phyloP scores from a whole-genome alignment of 2,888 invertebrate species.

The Harmothoe impar region DNA sequence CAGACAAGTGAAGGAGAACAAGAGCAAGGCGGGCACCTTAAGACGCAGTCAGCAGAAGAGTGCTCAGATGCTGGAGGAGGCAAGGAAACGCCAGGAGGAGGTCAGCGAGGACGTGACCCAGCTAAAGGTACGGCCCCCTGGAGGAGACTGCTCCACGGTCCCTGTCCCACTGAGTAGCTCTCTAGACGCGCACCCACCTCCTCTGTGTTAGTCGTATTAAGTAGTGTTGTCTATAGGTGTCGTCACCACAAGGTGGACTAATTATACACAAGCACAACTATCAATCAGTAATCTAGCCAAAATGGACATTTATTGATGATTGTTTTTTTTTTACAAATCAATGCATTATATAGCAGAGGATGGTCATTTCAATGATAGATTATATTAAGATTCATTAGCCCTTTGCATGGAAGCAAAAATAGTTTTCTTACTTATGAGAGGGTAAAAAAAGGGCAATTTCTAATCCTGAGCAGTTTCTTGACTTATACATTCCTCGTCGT shows the following conservation, averaged over 20 bases:
- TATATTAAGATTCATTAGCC: no score
- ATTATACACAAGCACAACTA: no score
- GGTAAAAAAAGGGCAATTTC: no score
- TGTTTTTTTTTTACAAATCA: no score
- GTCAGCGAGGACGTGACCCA: constrained; percentile 78
- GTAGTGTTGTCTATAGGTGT: constrained; percentile 7
- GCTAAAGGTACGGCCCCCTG: constrained; percentile 74
- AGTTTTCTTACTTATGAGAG: no score
- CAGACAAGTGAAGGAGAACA: constrained; percentile 80
- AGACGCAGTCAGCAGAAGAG: constrained; percentile 81
- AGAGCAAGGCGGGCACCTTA: constrained; percentile 81
- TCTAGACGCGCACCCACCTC: background rate
- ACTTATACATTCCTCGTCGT: background rate
- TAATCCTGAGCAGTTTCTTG: background rate
- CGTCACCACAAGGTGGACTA: background rate
- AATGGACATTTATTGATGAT: no score
- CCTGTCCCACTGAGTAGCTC: background rate
- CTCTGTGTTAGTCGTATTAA: background rate
- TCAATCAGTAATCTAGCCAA: no score
- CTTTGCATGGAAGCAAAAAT: no score
- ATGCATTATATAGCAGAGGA: no score
- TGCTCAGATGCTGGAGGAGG: constrained; percentile 81
- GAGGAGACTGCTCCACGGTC: background rate
- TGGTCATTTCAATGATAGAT: no score
- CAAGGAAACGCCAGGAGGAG: constrained; percentile 78